These are phyloP conservation scores for Popillia japonica DNA, from an alignment of 1,140 invertebrate species.

Conservation along the genomic window DNA sequence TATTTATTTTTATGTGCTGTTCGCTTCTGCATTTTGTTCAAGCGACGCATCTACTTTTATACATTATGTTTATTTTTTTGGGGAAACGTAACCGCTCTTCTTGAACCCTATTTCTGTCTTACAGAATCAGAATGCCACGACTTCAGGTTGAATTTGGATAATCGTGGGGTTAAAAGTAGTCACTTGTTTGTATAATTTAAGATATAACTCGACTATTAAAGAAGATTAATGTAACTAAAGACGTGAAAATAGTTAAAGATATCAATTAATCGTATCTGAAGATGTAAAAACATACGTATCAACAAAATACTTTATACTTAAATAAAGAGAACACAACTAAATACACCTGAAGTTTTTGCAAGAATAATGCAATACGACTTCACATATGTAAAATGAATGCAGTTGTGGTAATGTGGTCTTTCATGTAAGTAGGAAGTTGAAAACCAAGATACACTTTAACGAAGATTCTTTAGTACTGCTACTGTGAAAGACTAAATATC, in stretches of 20 bases:
- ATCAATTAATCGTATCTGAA: neutral
- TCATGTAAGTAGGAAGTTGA: too few species aligned
- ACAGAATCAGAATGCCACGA: neutral
- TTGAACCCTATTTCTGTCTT: neutral
- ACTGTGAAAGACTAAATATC: too few species aligned
- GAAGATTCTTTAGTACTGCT: too few species aligned
- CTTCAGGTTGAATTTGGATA: neutral
- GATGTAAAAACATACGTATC: too few species aligned
- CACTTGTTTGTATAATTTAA: slow-evolving; percentile 2
- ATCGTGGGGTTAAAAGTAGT: slow-evolving; percentile 1
- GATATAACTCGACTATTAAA: slow-evolving; percentile 4
- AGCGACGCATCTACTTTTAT: slow-evolving; percentile 5
- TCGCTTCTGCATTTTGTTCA: slow-evolving; percentile 14
- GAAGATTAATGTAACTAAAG: neutral
- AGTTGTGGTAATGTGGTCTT: too few species aligned
- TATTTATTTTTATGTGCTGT: neutral
- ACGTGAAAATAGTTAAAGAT: neutral
- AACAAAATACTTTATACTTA: too few species aligned
- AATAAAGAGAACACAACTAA: too few species aligned
- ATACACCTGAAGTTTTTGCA: too few species aligned
- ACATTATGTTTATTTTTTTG: neutral
- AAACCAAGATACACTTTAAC: too few species aligned
- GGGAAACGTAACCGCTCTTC: neutral
- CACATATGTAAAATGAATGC: too few species aligned
- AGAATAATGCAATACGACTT: too few species aligned